Evolutionary conservation across 2,797 vertebrate species (phyloP).

Genomic region (Lithobates sylvaticus): DNA sequence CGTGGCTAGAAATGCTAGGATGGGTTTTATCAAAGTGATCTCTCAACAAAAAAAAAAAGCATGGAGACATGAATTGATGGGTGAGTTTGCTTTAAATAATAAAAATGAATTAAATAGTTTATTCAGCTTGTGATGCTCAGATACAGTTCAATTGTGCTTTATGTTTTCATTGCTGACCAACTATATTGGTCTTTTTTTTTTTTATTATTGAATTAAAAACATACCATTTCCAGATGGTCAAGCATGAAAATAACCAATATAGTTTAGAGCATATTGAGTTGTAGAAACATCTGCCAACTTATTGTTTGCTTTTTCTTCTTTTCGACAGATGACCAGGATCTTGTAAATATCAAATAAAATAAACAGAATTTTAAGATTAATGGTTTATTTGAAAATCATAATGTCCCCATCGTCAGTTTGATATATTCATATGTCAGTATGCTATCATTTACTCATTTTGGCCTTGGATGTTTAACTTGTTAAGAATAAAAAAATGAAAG

Average conservation of each 20-base stretch:
- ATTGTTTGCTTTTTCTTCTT: background rate
- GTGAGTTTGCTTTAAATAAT: too few relatives aligned
- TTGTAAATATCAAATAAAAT: constrained; percentile 11
- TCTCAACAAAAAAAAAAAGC: too few relatives aligned
- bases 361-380: constrained; percentile 1
- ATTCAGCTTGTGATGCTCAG: too few relatives aligned
- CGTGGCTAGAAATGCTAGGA: too few relatives aligned
- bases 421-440: constrained; percentile 16
- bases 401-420: background rate
- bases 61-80: too few relatives aligned
- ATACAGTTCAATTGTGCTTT: too few relatives aligned
- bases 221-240: constrained; percentile 23
- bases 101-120: too few relatives aligned
- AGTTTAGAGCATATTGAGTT: constrained; percentile 27
- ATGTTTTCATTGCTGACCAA: too few relatives aligned
- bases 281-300: constrained; percentile 26
- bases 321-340: constrained; percentile 34
- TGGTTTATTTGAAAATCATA: background rate
- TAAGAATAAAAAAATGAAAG: background rate
- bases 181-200: background rate
- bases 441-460: background rate
- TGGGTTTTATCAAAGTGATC: too few relatives aligned
- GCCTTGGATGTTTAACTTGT: background rate
- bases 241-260: constrained; percentile 34
- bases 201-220: background rate